These are phyloP conservation scores for Elgaria multicarinata DNA, from an alignment of 2,113 vertebrate genomes.

Conservation along the genomic window DNA sequence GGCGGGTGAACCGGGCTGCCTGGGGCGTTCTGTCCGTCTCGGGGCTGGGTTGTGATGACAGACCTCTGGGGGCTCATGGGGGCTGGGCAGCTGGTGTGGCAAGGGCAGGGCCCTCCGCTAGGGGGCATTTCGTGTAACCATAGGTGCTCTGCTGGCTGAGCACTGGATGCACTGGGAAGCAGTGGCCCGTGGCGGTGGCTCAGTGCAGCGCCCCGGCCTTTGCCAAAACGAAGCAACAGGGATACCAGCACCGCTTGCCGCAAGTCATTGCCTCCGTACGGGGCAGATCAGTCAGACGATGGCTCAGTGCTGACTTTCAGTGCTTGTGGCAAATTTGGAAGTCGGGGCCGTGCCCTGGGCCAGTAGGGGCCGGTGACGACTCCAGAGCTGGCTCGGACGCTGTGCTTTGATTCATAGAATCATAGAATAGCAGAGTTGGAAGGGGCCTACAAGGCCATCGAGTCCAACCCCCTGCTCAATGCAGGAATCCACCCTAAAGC, in stretches of 20 bases:
- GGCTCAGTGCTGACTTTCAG: background rate
- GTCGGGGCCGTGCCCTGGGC: background rate
- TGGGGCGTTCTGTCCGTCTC: background rate
- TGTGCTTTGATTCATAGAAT: too few relatives aligned
- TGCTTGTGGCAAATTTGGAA: background rate
- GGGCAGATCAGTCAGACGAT: background rate
- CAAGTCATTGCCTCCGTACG: too few relatives aligned
- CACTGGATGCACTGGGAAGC: background rate
- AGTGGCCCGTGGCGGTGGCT: background rate
- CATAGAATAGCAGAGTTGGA: too few relatives aligned
- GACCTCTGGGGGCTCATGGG: background rate
- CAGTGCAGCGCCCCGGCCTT: background rate
- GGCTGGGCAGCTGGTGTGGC: background rate
- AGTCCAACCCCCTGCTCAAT: too few relatives aligned
- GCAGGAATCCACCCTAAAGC: too few relatives aligned
- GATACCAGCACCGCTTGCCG: too few relatives aligned
- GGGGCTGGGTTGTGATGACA: background rate
- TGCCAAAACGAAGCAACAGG: too few relatives aligned
- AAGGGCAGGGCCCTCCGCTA: too few relatives aligned
- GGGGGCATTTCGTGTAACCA: too few relatives aligned
- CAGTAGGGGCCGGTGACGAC: too few relatives aligned
- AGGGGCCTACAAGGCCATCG: too few relatives aligned
- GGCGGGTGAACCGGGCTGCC: conserved; percentile 6
- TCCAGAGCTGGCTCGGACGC: too few relatives aligned
- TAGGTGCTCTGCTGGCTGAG: background rate